These are phyloP conservation scores for Leptestheria dahalacensis DNA, from an alignment of 1,140 invertebrate species.

Conservation along the genomic window DNA sequence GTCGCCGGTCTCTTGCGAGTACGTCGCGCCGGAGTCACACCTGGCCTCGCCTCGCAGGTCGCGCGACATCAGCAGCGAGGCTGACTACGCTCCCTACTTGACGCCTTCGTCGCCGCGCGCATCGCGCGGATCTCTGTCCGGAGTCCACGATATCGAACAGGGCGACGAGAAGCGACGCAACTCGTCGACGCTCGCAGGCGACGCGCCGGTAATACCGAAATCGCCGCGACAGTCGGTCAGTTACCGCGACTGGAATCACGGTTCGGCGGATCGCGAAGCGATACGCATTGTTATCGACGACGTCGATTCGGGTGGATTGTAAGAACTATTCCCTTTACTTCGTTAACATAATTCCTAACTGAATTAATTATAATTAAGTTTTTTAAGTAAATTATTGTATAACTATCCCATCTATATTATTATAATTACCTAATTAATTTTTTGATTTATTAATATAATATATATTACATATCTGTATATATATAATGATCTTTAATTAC, in stretches of 20 bases:
- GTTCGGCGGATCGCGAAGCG: slow-evolving; percentile 54
- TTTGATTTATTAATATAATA: too few relatives aligned
- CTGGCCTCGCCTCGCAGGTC: not conserved
- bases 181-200: too few relatives aligned
- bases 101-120: not conserved
- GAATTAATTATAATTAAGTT: not conserved
- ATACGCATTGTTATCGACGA: slow-evolving; percentile 87
- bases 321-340: not conserved
- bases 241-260: slow-evolving; percentile 39
- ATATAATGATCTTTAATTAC: too few relatives aligned
- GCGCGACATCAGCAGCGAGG: not conserved
- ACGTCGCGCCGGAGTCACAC: not conserved
- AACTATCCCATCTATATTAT: too few relatives aligned
- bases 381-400: not conserved
- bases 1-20: slow-evolving; percentile 19
- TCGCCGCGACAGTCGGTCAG: slow-evolving; percentile 43
- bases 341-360: not conserved
- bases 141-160: not conserved
- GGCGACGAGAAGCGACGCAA: slow-evolving; percentile 53
- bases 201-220: not conserved
- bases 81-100: not conserved
- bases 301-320: slow-evolving; percentile 40
- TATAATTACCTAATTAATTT: too few relatives aligned
- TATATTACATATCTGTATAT: too few relatives aligned
- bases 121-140: not conserved